phyloP scores from a whole-genome alignment of 2,888 invertebrate species.

The Hyposoter didymator region DNA sequence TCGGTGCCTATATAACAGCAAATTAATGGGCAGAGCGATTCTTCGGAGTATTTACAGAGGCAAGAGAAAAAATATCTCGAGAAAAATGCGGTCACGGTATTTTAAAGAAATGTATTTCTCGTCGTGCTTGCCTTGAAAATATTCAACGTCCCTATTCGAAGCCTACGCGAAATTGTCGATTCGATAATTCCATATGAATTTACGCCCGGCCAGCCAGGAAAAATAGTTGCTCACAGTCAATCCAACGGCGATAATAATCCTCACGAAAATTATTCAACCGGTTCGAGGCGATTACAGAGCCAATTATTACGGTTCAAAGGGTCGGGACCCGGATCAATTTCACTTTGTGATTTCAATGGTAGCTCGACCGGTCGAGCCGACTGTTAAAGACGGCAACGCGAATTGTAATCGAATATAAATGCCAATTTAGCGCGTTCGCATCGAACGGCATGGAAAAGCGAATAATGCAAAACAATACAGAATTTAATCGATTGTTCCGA shows the following conservation, averaged over 20 bases:
- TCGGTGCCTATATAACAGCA: not conserved
- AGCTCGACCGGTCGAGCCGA: not conserved
- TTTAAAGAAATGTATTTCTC: slow-evolving; percentile 31
- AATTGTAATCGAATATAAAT: slow-evolving; percentile 9
- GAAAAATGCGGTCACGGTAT: slow-evolving; percentile 20
- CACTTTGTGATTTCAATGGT: slow-evolving; percentile 30
- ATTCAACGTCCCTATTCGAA: slow-evolving; percentile 32
- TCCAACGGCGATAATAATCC: slow-evolving; percentile 16
- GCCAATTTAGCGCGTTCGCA: not conserved
- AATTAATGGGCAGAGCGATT: slow-evolving; percentile 31
- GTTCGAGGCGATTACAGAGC: slow-evolving; percentile 5
- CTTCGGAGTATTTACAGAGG: slow-evolving; percentile 48
- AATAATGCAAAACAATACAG: not conserved
- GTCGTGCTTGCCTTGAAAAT: slow-evolving; percentile 38
- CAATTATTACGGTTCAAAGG: slow-evolving; percentile 32
- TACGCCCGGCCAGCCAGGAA: not conserved
- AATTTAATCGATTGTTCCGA: not conserved
- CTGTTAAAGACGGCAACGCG: not conserved
- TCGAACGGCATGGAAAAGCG: not conserved
- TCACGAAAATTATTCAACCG: slow-evolving; percentile 14
- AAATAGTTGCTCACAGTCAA: not conserved
- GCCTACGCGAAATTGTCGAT: slow-evolving; percentile 30
- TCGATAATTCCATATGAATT: slow-evolving; percentile 21
- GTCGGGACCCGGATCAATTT: slow-evolving; percentile 26
- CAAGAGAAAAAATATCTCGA: slow-evolving; percentile 24